Conservation (phyloP, 2,113 vertebrate genomes). For the Lichenostomus cassidix region DNA sequence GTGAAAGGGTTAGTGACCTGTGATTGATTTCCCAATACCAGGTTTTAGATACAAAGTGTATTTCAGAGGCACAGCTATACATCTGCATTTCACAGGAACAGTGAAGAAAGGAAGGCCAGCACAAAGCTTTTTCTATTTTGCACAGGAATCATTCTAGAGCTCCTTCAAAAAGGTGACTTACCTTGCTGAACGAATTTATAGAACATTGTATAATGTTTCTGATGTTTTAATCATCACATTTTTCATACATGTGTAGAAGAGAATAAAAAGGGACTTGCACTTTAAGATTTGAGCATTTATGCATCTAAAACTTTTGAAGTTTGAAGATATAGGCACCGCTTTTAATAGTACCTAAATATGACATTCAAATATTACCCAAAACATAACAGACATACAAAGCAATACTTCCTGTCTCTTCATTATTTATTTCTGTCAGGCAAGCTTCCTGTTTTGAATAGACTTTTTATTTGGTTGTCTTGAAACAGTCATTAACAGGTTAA, state of each 20-base stretch:
- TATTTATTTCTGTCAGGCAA: not conserved
- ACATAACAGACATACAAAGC: not conserved
- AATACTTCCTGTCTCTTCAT: not conserved
- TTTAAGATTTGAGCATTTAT: not conserved
- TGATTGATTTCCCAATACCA: not conserved
- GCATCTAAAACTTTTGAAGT: not conserved
- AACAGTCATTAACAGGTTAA: not conserved
- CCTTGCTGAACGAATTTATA: constrained; percentile 15
- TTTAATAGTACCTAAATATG: not conserved
- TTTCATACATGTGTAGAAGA: not conserved
- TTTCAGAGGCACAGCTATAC: constrained; percentile 24
- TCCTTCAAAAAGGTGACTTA: constrained; percentile 5
- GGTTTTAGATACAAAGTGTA: not conserved
- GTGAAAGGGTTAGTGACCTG: not conserved
- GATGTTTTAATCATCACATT: constrained; percentile 18
- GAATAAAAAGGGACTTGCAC: not conserved
- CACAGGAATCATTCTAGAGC: not conserved
- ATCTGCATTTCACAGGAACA: constrained; percentile 18
- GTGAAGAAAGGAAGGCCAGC: not conserved
- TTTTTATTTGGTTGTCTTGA: not conserved
- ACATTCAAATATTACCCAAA: not conserved
- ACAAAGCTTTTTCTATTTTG: constrained; percentile 24
- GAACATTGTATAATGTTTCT: not conserved
- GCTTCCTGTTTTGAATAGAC: not conserved
- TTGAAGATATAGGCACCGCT: not conserved